These are phyloP conservation scores for Neotoxoptera formosana DNA, from an alignment of 1,140 invertebrate species.

Conservation along the genomic window DNA sequence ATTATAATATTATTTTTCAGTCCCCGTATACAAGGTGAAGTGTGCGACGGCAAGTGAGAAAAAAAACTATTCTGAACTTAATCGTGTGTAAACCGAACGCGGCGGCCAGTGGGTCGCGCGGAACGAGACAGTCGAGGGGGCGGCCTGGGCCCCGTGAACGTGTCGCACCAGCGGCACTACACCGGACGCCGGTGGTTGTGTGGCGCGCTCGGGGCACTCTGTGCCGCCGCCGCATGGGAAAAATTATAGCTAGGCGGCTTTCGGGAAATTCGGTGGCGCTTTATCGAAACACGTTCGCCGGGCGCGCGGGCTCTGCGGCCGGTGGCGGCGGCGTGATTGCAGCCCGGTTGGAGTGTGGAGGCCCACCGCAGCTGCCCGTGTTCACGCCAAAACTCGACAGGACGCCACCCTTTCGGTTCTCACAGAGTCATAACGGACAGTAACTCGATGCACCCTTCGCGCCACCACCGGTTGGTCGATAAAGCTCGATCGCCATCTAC, in stretches of 20 bases:
- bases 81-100: not conserved
- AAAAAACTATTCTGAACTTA: not conserved
- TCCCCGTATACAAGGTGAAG: not conserved
- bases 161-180: not conserved
- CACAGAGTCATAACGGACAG: not conserved
- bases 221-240: not conserved
- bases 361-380: not conserved
- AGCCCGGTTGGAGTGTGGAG: not conserved
- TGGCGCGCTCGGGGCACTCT: too few species aligned
- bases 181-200: not conserved
- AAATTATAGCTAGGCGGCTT: not conserved
- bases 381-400: not conserved
- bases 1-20: not conserved
- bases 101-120: not conserved
- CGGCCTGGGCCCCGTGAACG: not conserved
- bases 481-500: not conserved
- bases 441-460: not conserved
- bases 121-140: not conserved
- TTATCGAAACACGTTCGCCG: not conserved
- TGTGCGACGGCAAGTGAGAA: not conserved
- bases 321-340: not conserved
- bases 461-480: conserved; percentile 36
- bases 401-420: not conserved
- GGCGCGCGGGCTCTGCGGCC: too few species aligned
- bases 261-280: not conserved